Base-by-base conservation (phyloP, 2,113 vertebrate genomes). In the Probosciger aterrimus region DNA sequence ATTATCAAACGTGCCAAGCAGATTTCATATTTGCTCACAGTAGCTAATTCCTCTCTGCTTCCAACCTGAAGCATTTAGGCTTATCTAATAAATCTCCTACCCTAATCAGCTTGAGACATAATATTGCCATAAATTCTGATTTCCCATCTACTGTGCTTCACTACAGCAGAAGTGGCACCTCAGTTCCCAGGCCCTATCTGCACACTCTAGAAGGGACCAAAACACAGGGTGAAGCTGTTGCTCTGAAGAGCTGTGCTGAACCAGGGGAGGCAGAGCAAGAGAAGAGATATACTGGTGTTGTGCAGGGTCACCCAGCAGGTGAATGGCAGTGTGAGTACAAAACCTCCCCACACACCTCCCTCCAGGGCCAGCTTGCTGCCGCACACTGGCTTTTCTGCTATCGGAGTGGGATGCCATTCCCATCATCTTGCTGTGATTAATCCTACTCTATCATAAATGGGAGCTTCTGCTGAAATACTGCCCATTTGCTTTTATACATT, bases 211-310 rank as follows among this genome's bases (percentile, higher is more conserved):
- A 55, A 77, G 69, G 49, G 14, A 52, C 31, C 37, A 4, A 31
- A 74, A 6, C 1, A 6, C 4, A 6, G 20, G 18, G 9, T 16
- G 25, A 12, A 71, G 60, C 24, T 9, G 8, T 9, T 77, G 50
- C 63, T 86, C 43, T 19, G 31, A 57, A 28, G 64, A 68, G 69
- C 46, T 67, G 0, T 22, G 44, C 41, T 46, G 47, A 46, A 62
- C 10, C 4, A 3, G 27, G 78, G 82, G n/a, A 37, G 53, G 64
- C 46, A 62, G n/a, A n/a, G 50, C 0, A 0, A 49, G 55, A 52
- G 28, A 67, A 5, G 46, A 27, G 5, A 31, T 0, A 27, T 0
- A 3, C 25, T 59, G 43, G 43, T 11, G 3, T 10, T 41, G 60
- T 35, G 39, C 46, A 37, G 17, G 35, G 46, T 70, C 69, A 8